These are phyloP conservation scores for Mechanitis messenoides DNA, from an alignment of 2,888 invertebrate species.

Conservation along the genomic window DNA sequence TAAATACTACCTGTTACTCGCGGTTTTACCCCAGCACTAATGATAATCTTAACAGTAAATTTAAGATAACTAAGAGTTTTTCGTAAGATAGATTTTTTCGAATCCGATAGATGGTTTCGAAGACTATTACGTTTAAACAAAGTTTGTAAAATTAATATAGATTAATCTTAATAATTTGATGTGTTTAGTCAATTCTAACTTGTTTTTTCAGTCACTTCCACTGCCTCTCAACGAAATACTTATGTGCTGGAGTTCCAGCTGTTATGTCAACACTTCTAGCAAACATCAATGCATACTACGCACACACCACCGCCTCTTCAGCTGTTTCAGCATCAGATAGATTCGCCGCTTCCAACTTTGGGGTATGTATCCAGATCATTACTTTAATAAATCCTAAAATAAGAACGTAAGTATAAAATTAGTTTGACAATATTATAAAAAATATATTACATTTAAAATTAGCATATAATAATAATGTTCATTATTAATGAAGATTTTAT, in stretches of 20 bases:
- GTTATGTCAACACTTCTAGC: conserved; percentile 99
- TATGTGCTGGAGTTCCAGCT: conserved; percentile 99
- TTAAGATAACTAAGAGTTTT: too few species aligned
- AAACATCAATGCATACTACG: conserved; percentile 99
- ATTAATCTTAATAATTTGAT: too few species aligned
- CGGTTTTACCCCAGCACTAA: too few species aligned
- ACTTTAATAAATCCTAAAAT: neutral
- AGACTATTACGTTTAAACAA: too few species aligned
- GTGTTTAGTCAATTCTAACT: neutral
- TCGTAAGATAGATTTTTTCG: too few species aligned
- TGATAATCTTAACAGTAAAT: too few species aligned
- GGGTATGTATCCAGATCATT: conserved; percentile 80
- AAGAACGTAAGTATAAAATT: conserved; percentile 8
- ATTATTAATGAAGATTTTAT: too few species aligned
- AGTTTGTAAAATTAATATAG: too few species aligned
- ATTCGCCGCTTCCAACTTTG: conserved; percentile 99
- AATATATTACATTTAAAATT: too few species aligned
- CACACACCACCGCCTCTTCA: conserved; percentile 97
- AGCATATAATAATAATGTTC: too few species aligned
- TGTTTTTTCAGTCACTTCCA: conserved; percentile 91
- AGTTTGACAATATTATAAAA: neutral
- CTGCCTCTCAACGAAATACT: conserved; percentile 98
- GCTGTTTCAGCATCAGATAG: conserved; percentile 99
- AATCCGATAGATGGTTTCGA: too few species aligned
- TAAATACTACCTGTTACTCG: too few species aligned